Conservation (phyloP, 2,888 invertebrate genomes). For the Quadroppia sp. region DNA sequence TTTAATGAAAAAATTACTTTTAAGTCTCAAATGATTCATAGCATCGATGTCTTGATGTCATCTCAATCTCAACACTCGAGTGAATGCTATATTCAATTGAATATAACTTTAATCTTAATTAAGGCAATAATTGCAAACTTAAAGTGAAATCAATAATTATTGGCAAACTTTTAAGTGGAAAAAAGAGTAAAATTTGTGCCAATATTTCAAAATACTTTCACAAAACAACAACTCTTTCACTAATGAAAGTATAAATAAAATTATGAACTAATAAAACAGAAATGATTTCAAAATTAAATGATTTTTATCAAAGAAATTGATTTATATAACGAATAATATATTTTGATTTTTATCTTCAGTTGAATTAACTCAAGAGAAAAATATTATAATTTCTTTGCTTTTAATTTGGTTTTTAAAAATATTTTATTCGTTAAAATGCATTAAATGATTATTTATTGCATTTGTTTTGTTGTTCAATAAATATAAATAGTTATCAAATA, state of each 20-base stretch:
- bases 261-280: neutral
- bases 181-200: too few relatives aligned
- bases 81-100: neutral
- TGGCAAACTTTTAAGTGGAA: too few relatives aligned
- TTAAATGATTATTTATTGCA: neutral
- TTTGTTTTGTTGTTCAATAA: neutral
- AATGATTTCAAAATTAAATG: neutral
- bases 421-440: neutral
- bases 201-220: too few relatives aligned
- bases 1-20: neutral
- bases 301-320: neutral
- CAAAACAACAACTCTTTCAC: too few relatives aligned
- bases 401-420: neutral
- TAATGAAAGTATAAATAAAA: neutral
- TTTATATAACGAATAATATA: too few relatives aligned
- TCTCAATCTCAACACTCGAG: neutral
- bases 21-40: neutral
- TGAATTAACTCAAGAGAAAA: neutral
- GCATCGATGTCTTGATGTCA: neutral
- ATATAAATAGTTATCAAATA: conserved; percentile 1
- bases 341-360: too few relatives aligned
- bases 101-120: neutral
- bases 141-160: neutral
- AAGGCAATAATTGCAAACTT: neutral
- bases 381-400: neutral